These are phyloP conservation scores for Micronycteris hirsuta DNA, from an alignment of 2,113 vertebrate species.

Conservation along the genomic window DNA sequence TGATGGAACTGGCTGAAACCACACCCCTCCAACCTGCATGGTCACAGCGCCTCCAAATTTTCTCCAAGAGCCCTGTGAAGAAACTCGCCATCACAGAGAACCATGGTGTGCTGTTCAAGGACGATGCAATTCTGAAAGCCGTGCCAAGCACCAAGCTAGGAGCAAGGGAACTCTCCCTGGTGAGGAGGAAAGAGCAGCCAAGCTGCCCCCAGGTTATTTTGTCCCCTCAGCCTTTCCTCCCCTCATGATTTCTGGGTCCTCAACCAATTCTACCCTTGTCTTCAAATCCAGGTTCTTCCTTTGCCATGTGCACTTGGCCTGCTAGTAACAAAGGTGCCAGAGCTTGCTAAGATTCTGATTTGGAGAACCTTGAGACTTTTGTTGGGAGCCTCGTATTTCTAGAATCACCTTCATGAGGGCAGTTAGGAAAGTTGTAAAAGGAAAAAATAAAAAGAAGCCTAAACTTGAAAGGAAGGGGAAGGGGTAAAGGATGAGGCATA, in stretches of 20 bases:
- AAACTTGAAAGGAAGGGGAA: neutral
- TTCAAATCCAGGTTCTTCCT: neutral
- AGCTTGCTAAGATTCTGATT: neutral
- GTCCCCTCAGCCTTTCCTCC: no score
- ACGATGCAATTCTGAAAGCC: neutral
- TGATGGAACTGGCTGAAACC: neutral
- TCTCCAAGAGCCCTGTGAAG: neutral
- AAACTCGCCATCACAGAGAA: neutral
- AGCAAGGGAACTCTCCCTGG: accelerated
- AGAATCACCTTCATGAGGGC: neutral
- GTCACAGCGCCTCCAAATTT: neutral
- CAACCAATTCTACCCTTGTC: neutral
- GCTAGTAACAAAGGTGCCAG: neutral
- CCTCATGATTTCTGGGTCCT: neutral
- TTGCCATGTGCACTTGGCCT: neutral
- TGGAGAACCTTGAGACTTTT: neutral
- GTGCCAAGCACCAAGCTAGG: neutral
- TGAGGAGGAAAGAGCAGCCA: neutral
- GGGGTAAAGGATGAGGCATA: neutral
- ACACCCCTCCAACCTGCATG: neutral
- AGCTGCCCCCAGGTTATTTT: neutral
- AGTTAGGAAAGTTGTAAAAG: neutral
- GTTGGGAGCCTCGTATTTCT: neutral
- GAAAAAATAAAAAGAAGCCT: neutral
- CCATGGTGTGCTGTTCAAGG: neutral